phyloP scores from a whole-genome alignment of 2,797 vertebrate genomes.

The Sphenodon punctatus region DNA sequence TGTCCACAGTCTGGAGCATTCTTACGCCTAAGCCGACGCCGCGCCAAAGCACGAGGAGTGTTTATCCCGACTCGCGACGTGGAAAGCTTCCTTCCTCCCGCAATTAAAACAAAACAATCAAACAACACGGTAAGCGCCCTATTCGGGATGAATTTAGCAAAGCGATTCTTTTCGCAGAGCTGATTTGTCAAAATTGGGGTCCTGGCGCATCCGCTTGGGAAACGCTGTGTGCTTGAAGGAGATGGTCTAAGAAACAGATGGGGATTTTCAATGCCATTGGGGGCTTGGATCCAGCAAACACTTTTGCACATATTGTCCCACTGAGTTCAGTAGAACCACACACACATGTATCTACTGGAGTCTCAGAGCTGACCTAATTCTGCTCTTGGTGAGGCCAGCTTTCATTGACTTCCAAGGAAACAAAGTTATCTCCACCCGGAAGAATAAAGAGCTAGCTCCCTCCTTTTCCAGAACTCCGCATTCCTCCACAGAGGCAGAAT shows the following conservation, averaged over 20 bases:
- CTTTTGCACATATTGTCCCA: no score
- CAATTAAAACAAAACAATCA: not conserved
- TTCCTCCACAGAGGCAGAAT: not conserved
- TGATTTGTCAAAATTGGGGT: not conserved
- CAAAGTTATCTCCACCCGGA: not conserved
- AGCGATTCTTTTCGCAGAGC: not conserved
- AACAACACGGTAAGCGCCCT: not conserved
- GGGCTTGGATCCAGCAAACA: no score
- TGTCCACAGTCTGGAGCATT: not conserved
- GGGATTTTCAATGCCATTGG: not conserved
- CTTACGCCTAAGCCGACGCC: not conserved
- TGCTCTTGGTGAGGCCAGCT: not conserved
- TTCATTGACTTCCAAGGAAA: not conserved
- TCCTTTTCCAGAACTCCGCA: rapidly evolving
- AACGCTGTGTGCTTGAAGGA: not conserved
- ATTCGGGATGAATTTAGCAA: not conserved
- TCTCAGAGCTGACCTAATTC: not conserved
- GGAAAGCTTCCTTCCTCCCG: not conserved
- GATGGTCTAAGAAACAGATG: not conserved
- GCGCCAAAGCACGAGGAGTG: not conserved
- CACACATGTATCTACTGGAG: no score
- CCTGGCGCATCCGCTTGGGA: not conserved
- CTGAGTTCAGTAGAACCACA: no score
- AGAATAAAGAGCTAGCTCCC: not conserved
- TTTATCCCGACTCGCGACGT: not conserved